Evolutionary conservation across 35 echinoderm and acorn worm species (phyloP), one percentile per base, ranked within the genome.

Genomic region (Ptychodera flava): DNA sequence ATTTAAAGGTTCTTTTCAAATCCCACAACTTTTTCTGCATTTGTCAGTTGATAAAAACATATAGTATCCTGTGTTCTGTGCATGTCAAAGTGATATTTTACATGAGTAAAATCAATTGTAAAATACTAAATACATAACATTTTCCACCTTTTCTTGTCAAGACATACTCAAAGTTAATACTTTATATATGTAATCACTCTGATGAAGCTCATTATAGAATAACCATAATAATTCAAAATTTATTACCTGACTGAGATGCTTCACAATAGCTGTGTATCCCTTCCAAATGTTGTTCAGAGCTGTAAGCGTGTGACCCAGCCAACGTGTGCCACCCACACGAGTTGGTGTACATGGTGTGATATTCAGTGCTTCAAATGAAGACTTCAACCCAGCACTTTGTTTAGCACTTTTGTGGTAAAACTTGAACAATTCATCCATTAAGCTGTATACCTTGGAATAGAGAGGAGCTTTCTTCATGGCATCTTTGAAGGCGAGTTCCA

Each of bases 191-290:
- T n/a, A n/a, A n/a, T n/a, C n/a, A 85, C 83, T 85, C 31, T 35
- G 29, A 45, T 85, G 33, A 30, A 29, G 37, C 16, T 53, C 29
- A 38, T 85, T 45, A 27, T 85, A 45, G 31, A 85, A 45, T 45
- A 45, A 6, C 16, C 16, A 83, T 12, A 36, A 16, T 83, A 15
- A 33, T 83, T 33, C 28, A 32, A 84, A 84, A 84, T 1, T 32
- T 85, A 27, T 28, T 78, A 86, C 85, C 85, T 78, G 27, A 33
- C 34, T 27, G 1, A 78, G 32, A 28, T 86, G 75, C 78, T 86
- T 29, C 2, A 86, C 33, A 52, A 86, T 86, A 78, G 85, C 85
- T 77, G 85, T 38, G 27, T 86, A 78, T n/a, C 38, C 37, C 34
- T 16, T 29, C 37, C 76, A 34, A 32, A 86, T 35, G 31, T 78